Evolutionary conservation across 2,113 vertebrate species (phyloP).

Genomic region (Elephantulus edwardii): DNA sequence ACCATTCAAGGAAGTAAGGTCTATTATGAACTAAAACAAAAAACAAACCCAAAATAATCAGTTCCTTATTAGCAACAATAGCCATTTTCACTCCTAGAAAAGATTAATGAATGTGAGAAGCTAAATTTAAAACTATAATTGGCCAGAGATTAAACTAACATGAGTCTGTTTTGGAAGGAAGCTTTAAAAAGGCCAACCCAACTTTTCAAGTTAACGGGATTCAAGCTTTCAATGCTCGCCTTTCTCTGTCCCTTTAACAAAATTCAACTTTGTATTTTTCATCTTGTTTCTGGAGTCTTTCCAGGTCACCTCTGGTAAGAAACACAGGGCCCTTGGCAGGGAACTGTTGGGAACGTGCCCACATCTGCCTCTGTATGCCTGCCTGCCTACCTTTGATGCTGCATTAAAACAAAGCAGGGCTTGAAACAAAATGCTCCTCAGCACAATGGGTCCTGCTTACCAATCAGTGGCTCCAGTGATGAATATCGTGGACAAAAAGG

Average conservation of each 20-base stretch:
- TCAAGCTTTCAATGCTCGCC: constrained; percentile 76
- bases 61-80: constrained; percentile 63
- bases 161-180: constrained; percentile 75
- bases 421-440: constrained; percentile 60
- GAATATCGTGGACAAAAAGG: constrained; percentile 52
- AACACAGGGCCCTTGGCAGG: constrained; percentile 79
- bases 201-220: constrained; percentile 76
- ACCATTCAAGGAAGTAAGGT: constrained; percentile 44
- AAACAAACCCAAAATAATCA: too few relatives aligned
- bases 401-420: constrained; percentile 73
- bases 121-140: constrained; percentile 76
- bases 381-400: constrained; percentile 73
- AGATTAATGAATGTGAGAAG: constrained; percentile 76
- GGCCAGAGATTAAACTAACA: constrained; percentile 77
- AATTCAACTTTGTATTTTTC: constrained; percentile 78
- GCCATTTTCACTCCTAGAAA: constrained; percentile 70
- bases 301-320: constrained; percentile 80
- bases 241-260: constrained; percentile 77
- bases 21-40: constrained; percentile 63
- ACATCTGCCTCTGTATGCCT: constrained; percentile 74
- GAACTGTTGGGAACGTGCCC: constrained; percentile 75
- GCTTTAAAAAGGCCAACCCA: constrained; percentile 77
- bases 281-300: constrained; percentile 77
- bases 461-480: constrained; percentile 36
- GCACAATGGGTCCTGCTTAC: constrained; percentile 47